Percentiles rank a stretch among this genome's conserved stretches.
Evolutionary conservation across 1,140 invertebrate genomes (phyloP).

Genomic region (Scylla paramamosain): DNA sequence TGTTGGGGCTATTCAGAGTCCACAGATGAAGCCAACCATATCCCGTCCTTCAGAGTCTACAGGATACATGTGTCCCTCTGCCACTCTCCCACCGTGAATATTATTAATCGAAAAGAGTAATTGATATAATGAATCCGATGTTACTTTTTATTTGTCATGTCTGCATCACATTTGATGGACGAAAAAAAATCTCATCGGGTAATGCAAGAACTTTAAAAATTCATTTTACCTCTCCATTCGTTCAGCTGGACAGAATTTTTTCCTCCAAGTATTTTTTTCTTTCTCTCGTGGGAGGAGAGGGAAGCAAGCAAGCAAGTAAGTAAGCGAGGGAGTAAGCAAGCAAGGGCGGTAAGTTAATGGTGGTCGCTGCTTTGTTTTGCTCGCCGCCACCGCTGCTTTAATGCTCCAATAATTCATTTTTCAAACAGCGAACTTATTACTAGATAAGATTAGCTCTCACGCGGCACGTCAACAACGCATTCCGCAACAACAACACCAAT

Average conservation of each 20-base stretch:
- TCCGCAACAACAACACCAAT: not conserved
- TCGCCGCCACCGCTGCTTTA: not conserved
- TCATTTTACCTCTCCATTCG: not conserved
- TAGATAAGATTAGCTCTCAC: conserved; percentile 14
- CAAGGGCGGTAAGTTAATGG: not conserved
- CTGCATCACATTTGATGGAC: not conserved
- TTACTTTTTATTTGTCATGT: not conserved
- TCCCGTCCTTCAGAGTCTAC: too few relatives aligned
- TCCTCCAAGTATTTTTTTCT: not conserved
- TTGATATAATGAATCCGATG: not conserved
- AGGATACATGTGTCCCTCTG: too few relatives aligned
- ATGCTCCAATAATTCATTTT: conserved; percentile 6
- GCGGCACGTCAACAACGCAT: conserved; percentile 1
- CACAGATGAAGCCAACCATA: too few relatives aligned
- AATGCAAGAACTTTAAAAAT: not conserved
- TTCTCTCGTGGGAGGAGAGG: not conserved
- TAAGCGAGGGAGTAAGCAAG: not conserved
- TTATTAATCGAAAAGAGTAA: not conserved
- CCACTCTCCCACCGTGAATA: not conserved
- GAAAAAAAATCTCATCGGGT: not conserved
- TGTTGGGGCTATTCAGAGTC: too few relatives aligned
- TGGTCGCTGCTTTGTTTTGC: conserved; percentile 1
- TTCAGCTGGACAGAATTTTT: not conserved
- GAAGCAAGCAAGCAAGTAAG: not conserved
- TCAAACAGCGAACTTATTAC: conserved; percentile 4